Evolutionary conservation across 2,888 invertebrate genomes (phyloP).

Genomic region (Oscheius sp.): DNA sequence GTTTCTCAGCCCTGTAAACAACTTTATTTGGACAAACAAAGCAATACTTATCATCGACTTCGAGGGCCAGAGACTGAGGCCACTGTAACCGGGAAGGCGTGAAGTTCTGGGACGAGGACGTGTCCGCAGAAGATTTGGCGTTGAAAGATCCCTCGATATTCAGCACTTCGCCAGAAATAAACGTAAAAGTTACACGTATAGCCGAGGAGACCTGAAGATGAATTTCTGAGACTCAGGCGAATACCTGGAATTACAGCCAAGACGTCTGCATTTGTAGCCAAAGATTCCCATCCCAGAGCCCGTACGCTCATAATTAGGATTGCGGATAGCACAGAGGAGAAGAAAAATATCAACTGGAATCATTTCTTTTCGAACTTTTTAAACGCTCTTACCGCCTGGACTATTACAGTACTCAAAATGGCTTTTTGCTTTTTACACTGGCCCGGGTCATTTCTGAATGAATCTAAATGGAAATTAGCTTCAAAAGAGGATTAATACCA

Average conservation of each 20-base stretch:
- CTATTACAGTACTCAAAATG: constrained; percentile 19
- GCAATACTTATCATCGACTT: too few relatives aligned
- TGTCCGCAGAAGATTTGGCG: constrained; percentile 73
- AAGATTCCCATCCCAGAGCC: constrained; percentile 1
- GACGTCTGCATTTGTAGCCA: constrained; percentile 12
- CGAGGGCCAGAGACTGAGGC: too few relatives aligned
- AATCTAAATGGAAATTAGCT: neutral
- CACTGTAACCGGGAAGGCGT: too few relatives aligned
- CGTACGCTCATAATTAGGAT: constrained; percentile 11
- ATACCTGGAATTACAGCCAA: constrained; percentile 26
- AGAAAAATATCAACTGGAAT: constrained; percentile 19
- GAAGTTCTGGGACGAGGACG: too few relatives aligned
- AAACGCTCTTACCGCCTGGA: constrained; percentile 24
- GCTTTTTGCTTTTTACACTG: constrained; percentile 15
- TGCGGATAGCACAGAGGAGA: constrained; percentile 21
- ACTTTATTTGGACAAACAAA: too few relatives aligned
- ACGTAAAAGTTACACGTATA: constrained; percentile 54
- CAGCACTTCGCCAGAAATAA: constrained; percentile 51
- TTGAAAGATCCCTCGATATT: constrained; percentile 44
- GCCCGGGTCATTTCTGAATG: neutral
- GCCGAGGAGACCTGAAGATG: constrained; percentile 39
- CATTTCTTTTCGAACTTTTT: too few relatives aligned
- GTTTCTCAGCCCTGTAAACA: too few relatives aligned
- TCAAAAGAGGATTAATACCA: neutral
- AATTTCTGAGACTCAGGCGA: neutral